Percentiles rank a stretch among this genome's conserved stretches.
These are phyloP conservation scores for Gracilinanus agilis DNA, from an alignment of 2,113 vertebrate genomes.

Conservation along the genomic window DNA sequence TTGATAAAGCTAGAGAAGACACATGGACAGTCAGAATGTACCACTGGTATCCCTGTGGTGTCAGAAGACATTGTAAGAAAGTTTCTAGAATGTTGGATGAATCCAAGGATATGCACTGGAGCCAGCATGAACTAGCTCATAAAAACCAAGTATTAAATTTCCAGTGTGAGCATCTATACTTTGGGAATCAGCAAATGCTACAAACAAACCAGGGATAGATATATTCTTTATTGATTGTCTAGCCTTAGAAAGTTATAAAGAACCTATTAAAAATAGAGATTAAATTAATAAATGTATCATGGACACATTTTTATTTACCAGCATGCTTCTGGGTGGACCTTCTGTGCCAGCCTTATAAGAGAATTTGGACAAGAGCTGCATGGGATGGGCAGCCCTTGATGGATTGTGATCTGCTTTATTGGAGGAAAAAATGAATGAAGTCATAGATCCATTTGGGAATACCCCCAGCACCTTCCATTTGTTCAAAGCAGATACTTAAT, in stretches of 20 bases:
- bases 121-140: background rate
- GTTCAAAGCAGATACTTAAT: background rate
- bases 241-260: background rate
- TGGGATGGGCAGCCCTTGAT: background rate
- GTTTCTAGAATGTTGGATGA: background rate
- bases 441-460: background rate
- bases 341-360: background rate
- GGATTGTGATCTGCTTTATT: background rate
- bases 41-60: background rate
- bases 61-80: background rate
- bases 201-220: background rate
- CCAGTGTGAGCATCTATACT: no score
- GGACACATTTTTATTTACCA: background rate
- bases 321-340: background rate
- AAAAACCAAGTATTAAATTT: background rate
- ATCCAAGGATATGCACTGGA: background rate
- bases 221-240: background rate
- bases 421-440: background rate
- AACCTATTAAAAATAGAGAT: background rate
- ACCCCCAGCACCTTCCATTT: background rate
- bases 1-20: no score
- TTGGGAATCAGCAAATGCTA: background rate
- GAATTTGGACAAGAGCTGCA: background rate
- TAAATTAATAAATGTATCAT: background rate
- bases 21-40: background rate